phyloP scores from a whole-genome alignment of 2,797 vertebrate genomes.

The Anas flavirostris region DNA sequence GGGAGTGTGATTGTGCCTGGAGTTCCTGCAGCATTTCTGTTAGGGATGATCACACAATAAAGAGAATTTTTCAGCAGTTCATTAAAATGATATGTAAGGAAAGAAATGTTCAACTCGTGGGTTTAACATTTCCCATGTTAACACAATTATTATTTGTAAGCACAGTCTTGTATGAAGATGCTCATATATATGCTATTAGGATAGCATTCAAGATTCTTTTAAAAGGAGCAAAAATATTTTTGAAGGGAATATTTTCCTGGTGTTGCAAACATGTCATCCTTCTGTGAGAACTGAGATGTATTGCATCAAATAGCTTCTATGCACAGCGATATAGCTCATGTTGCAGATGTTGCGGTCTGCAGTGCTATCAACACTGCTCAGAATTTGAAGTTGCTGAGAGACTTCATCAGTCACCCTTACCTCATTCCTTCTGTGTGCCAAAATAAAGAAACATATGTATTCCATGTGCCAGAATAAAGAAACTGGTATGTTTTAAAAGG shows the following conservation, averaged over 20 bases:
- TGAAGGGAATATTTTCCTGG: not conserved
- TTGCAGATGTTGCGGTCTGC: constrained; percentile 58
- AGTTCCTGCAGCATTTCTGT: not conserved
- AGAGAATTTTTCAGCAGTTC: not conserved
- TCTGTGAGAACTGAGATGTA: not conserved
- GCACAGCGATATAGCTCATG: not conserved
- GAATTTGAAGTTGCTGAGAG: constrained; percentile 65
- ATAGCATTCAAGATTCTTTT: not conserved
- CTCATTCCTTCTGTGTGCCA: constrained; percentile 69
- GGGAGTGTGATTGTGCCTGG: not conserved
- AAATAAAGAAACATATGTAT: constrained; percentile 59
- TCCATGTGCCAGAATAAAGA: constrained; percentile 68
- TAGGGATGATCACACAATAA: not conserved
- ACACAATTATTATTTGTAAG: not conserved
- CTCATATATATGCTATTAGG: not conserved
- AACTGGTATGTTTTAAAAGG: constrained; percentile 56
- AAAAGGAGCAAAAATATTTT: not conserved
- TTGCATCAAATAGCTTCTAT: constrained; percentile 38
- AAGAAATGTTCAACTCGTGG: not conserved
- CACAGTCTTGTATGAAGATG: not conserved
- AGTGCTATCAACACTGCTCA: constrained; percentile 62
- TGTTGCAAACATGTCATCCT: not conserved
- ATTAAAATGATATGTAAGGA: not conserved
- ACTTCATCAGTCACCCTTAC: constrained; percentile 68
- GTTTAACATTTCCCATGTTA: constrained; percentile 5